phyloP scores from a whole-genome alignment of 2,888 invertebrate species.

The Drosophila cracens region DNA sequence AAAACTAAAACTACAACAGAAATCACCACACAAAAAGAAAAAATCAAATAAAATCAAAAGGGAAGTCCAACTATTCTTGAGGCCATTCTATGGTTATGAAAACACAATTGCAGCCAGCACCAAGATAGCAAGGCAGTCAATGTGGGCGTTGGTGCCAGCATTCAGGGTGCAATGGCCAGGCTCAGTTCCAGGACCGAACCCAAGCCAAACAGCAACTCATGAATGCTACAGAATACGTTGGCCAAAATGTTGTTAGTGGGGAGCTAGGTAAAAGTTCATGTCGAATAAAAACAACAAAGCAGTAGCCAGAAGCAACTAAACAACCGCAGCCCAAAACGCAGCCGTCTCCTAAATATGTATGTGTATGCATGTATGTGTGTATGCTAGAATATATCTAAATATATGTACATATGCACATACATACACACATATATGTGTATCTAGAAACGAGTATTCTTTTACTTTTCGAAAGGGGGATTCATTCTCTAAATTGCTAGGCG shows the following conservation, averaged over 20 bases:
- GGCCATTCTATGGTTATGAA: constrained; percentile 74
- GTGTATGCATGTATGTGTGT: constrained; percentile 16
- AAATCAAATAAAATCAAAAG: background rate
- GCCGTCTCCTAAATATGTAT: constrained; percentile 27
- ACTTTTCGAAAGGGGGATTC: constrained; percentile 58
- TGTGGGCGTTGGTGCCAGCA: constrained; percentile 25
- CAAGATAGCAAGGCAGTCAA: constrained; percentile 15
- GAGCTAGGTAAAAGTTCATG: constrained; percentile 64
- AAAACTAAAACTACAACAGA: constrained; percentile 39
- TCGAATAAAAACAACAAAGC: constrained; percentile 28
- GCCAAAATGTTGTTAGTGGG: constrained; percentile 35
- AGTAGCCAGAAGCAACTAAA: constrained; percentile 31
- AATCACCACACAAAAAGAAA: background rate
- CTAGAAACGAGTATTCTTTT: constrained; percentile 38
- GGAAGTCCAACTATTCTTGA: constrained; percentile 42
- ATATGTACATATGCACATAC: constrained; percentile 10
- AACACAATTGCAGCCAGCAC: constrained; percentile 54
- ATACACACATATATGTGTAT: constrained; percentile 5
- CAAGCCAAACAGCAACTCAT: constrained; percentile 35
- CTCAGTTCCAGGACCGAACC: constrained; percentile 10
- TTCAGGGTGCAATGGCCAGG: constrained; percentile 27
- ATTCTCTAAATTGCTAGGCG: constrained; percentile 83
- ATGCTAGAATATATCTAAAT: constrained; percentile 26
- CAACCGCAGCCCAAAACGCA: constrained; percentile 25
- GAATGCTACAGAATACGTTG: constrained; percentile 52